phyloP scores from a whole-genome alignment of 2,888 invertebrate genomes.

The Philonicus albiceps region DNA sequence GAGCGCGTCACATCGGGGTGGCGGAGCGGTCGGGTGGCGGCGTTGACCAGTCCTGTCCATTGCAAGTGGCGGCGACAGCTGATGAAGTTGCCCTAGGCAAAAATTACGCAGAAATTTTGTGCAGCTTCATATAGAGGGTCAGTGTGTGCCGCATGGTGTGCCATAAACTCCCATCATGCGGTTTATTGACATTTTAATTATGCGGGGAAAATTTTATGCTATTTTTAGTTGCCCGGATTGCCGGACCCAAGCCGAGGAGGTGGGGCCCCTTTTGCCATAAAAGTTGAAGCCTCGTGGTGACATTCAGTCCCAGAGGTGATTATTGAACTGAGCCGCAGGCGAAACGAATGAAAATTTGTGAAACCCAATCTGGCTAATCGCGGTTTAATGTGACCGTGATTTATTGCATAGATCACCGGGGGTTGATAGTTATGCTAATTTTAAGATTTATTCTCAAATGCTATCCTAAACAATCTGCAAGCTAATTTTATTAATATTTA shows the following conservation, averaged over 20 bases:
- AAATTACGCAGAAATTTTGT: not conserved
- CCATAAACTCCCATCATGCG: not conserved
- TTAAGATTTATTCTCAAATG: not conserved
- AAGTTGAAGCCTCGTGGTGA: not conserved
- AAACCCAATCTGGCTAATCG: not conserved
- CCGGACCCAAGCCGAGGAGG: not conserved
- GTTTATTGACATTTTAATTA: constrained; percentile 36
- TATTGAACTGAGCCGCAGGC: not conserved
- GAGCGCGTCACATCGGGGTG: not conserved
- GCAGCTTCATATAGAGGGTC: not conserved
- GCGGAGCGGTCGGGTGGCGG: not conserved
- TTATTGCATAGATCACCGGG: not conserved
- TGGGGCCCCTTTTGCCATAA: not conserved
- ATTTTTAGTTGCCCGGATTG: constrained; percentile 3
- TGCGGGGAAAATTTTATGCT: not conserved
- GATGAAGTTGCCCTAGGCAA: not conserved
- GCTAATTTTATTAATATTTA: not conserved
- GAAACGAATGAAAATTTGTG: not conserved
- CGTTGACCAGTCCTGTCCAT: not conserved
- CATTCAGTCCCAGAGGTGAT: not conserved
- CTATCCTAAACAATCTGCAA: not conserved
- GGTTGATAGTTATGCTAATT: not conserved
- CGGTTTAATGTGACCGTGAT: not conserved
- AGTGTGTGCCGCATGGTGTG: not conserved
- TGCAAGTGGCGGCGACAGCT: not conserved